Base-by-base conservation (phyloP, 2,888 invertebrate species). In the Zaprionus obscuricornis region DNA sequence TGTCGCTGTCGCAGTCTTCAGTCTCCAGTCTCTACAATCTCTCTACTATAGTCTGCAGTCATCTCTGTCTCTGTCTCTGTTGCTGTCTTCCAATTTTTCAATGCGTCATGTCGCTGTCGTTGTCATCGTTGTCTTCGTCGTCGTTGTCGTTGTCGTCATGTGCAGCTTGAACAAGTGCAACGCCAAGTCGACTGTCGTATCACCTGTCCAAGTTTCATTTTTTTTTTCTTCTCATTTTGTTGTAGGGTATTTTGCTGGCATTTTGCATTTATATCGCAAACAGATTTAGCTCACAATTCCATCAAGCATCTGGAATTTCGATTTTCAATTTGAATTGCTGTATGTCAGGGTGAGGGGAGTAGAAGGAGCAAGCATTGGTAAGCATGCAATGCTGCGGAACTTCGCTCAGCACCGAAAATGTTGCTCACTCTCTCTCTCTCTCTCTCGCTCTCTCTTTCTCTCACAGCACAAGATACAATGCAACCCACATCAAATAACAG, bases 401-500 rank as follows among this genome's bases (percentile, higher is more conserved):
- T 57, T 31, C n/a, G 39, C 43, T 31, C n/a, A 57, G 50, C 64
- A 59, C 68, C n/a, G n/a, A n/a, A n/a, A n/a, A n/a, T n/a, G n/a
- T n/a, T n/a, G n/a, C n/a, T n/a, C n/a, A n/a, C n/a, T n/a, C n/a
- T n/a, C n/a, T n/a, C n/a, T n/a, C n/a, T n/a, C n/a, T n/a, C n/a
- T n/a, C n/a, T n/a, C n/a, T n/a, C n/a, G n/a, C n/a, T n/a, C n/a
- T n/a, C n/a, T 1, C 11, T 13, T 29, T 6, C 29, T 7, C 29
- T 5, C 34, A 3, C 17, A 14, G 6, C 3, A 34, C n/a, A n/a
- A n/a, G n/a, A n/a, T n/a, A n/a, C n/a, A n/a, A n/a, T n/a, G n/a
- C n/a, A 68, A 76, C 76, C 78, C 79, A 78, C 76, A 78, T 76
- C 81, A 78, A 78, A 79, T 76, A 71, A 71, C 77, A 76, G 76